Evolutionary conservation across 2,888 invertebrate genomes (phyloP).

Genomic region (Mimumesa dahlbomi): DNA sequence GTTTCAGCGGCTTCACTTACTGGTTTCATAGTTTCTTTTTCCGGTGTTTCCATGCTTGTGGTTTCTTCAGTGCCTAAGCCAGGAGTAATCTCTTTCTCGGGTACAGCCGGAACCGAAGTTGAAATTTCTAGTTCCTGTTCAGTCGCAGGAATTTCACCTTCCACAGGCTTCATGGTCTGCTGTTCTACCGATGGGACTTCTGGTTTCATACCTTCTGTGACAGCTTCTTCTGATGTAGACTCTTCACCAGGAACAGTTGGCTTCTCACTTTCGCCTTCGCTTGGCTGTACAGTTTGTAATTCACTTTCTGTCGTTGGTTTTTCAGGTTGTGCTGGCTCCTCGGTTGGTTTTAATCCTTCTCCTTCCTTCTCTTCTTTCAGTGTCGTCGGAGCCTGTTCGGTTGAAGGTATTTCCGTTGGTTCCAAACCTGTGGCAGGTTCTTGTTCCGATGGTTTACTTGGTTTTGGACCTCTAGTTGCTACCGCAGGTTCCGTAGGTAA

Average conservation of each 20-base stretch:
- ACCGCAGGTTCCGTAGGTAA: too few species aligned
- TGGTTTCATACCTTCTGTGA: conserved; percentile 32
- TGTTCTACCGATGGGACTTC: conserved; percentile 21
- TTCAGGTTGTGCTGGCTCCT: conserved; percentile 43
- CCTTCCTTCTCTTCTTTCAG: conserved; percentile 2
- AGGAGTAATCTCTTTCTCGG: conserved; percentile 36
- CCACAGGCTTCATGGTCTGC: conserved; percentile 33
- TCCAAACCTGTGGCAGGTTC: conserved; percentile 10
- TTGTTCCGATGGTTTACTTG: conserved; percentile 17
- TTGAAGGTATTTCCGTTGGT: conserved; percentile 5
- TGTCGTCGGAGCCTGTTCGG: background rate
- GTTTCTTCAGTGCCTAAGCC: conserved; percentile 23
- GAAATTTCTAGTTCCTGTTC: conserved; percentile 15
- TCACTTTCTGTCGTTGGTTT: conserved; percentile 33
- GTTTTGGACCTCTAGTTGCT: too few species aligned
- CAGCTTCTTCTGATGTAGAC: conserved; percentile 18
- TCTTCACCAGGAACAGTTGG: conserved; percentile 24
- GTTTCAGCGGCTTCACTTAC: conserved; percentile 3
- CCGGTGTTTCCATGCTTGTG: conserved; percentile 23
- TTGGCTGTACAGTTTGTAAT: conserved; percentile 40
- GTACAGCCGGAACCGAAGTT: conserved; percentile 21
- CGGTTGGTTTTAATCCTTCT: conserved; percentile 20
- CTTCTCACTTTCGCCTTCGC: conserved; percentile 31
- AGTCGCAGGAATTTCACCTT: conserved; percentile 40
- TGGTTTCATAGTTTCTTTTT: conserved; percentile 10